phyloP scores from a whole-genome alignment of 2,888 invertebrate species.

The Anaspis maculata region DNA sequence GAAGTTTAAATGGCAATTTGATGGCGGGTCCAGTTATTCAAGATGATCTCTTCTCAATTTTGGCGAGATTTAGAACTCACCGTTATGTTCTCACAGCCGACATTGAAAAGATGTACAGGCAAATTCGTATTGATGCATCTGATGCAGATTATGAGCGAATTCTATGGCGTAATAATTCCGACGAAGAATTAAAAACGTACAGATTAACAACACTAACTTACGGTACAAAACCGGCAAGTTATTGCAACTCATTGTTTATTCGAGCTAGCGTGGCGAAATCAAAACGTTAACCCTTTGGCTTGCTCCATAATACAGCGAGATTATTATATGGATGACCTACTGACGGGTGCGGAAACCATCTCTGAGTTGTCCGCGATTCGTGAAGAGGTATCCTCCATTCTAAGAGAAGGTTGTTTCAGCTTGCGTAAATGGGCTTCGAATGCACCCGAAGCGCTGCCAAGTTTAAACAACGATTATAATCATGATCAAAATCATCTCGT shows the following conservation, averaged over 20 bases:
- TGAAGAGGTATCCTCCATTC: slow-evolving; percentile 3
- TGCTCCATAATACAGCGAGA: too few species aligned
- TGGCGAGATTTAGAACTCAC: too few species aligned
- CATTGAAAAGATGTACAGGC: too few species aligned
- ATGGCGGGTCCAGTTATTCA: not conserved
- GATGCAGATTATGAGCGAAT: too few species aligned
- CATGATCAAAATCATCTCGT: not conserved
- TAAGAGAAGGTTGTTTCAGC: slow-evolving; percentile 5
- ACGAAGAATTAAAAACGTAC: not conserved
- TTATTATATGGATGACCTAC: too few species aligned
- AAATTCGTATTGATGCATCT: too few species aligned
- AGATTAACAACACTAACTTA: not conserved
- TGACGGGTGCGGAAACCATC: too few species aligned
- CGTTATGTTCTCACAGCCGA: too few species aligned
- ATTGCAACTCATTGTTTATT: too few species aligned
- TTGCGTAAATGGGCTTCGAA: slow-evolving; percentile 11
- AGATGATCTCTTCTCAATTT: not conserved
- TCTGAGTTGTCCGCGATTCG: not conserved
- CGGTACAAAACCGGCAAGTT: not conserved
- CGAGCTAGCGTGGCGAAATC: too few species aligned
- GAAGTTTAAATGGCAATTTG: too few species aligned
- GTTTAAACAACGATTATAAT: not conserved
- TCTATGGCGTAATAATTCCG: slow-evolving; percentile 1
- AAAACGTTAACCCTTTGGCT: too few species aligned
- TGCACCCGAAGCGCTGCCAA: not conserved